These are phyloP conservation scores for Aspidoscelis tigris DNA, from an alignment of 2,113 vertebrate species.

Conservation along the genomic window DNA sequence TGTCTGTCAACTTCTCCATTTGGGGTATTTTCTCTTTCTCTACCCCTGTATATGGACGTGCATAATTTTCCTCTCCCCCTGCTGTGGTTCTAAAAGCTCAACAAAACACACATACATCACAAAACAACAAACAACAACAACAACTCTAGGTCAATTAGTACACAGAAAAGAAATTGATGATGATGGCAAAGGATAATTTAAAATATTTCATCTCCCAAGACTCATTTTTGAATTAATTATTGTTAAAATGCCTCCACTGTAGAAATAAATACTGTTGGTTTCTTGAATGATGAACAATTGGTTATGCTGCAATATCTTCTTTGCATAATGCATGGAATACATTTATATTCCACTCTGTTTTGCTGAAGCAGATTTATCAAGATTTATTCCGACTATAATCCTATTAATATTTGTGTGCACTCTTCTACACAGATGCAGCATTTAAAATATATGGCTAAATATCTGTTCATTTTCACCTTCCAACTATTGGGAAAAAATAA, in stretches of 20 bases:
- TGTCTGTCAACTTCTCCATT: too few species aligned
- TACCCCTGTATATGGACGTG: too few species aligned
- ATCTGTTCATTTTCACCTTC: constrained; percentile 53
- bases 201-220: constrained; percentile 60
- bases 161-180: constrained; percentile 34
- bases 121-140: not conserved
- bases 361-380: constrained; percentile 75
- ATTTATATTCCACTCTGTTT: constrained; percentile 74
- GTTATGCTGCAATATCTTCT: constrained; percentile 70
- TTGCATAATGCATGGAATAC: constrained; percentile 62
- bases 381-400: constrained; percentile 76
- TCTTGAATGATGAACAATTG: constrained; percentile 56
- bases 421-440: constrained; percentile 52
- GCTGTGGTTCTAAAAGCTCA: too few species aligned
- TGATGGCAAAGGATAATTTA: constrained; percentile 61
- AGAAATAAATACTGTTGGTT: constrained; percentile 50
- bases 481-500: constrained; percentile 48
- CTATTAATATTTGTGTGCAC: constrained; percentile 71
- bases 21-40: too few species aligned
- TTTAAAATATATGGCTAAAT: constrained; percentile 47
- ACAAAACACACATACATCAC: too few species aligned
- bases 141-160: not conserved
- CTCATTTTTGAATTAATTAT: constrained; percentile 70
- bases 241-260: constrained; percentile 54
- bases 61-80: too few species aligned